phyloP scores from a whole-genome alignment of 2,113 vertebrate genomes.

The Trichechus manatus region DNA sequence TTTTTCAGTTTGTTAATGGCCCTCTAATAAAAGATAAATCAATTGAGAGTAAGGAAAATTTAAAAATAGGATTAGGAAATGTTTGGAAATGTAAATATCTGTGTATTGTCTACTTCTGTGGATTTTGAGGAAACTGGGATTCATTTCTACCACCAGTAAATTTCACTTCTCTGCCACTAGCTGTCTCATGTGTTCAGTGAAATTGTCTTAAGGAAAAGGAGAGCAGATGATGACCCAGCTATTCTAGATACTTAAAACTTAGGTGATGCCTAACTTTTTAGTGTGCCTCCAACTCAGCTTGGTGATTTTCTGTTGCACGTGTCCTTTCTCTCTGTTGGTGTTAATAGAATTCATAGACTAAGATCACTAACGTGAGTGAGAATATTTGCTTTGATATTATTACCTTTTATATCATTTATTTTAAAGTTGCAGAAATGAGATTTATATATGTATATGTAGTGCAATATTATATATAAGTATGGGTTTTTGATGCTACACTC shows the following conservation, averaged over 20 bases:
- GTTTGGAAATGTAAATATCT: slow-evolving; percentile 1
- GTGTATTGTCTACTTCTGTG: not conserved
- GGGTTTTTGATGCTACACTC: not conserved
- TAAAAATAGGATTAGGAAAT: slow-evolving; percentile 6
- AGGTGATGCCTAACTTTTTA: not conserved
- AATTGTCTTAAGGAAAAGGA: not conserved
- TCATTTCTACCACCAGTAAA: not conserved
- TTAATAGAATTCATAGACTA: not conserved
- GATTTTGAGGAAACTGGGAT: not conserved
- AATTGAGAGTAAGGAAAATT: not conserved
- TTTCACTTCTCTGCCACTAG: not conserved
- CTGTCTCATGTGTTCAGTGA: not conserved
- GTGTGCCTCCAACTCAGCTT: not conserved
- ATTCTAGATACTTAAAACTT: not conserved
- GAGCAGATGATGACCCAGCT: not conserved
- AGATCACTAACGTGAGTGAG: not conserved
- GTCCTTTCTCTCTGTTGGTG: not conserved
- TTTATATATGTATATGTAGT: not conserved
- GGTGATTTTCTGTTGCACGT: not conserved
- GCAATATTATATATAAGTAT: not conserved
- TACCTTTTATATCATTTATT: not conserved
- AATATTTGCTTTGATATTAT: slow-evolving; percentile 14
- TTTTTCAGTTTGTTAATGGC: not conserved
- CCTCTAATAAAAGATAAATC: not conserved
- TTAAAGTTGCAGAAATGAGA: not conserved